Base-by-base conservation (phyloP, 2,888 invertebrate species). In the Hofmannophila pseudospretella region DNA sequence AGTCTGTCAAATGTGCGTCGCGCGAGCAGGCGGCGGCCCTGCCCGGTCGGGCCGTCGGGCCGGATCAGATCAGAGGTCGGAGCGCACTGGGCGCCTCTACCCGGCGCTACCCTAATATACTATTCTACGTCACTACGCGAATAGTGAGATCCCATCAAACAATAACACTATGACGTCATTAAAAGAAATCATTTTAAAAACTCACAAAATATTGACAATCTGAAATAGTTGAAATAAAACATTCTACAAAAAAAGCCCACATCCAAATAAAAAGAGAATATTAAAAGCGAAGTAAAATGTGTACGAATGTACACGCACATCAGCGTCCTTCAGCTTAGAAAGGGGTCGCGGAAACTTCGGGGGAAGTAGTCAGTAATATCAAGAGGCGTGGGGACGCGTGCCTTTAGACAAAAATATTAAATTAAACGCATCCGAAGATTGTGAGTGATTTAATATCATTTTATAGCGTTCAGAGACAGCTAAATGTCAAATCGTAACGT, bases 181-280 rank as follows among this genome's bases (percentile, higher is more conserved):
- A 73, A 81, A 84, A 84, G 70, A 82, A 80, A 85, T 81, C 80
- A 67, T 71, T 69, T 67, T 58, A 60, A 67, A 62, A 67, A 58
- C 54, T 64, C 59, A 52, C 57, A 66, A 54, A 58, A 55, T 47
- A 39, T 37, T 54, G 58, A 58, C 60, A 69, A 58, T 46, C 42
- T 59, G 58, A 49, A 58, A 59, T 57, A 54, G 58, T 58, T 64
- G 55, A 58, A 61, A 67, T 59, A 65, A 68, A 68, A 66, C 56
- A 58, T 66, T 70, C 57, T 57, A 67, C 54, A 66, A 78, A 76
- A 66, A 78, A 76, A 84, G 73, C 85, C 86, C 85, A 79, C 74
- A 82, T 86, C 84, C 85, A 84, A 78, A 48, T 8, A 23, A 23
- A 46, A 42, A 67, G 54, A 71, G 64, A 69, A 67, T 67, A 71